Evolutionary conservation across 2,888 invertebrate species (phyloP).

Genomic region (Strigamia transsilvanica): DNA sequence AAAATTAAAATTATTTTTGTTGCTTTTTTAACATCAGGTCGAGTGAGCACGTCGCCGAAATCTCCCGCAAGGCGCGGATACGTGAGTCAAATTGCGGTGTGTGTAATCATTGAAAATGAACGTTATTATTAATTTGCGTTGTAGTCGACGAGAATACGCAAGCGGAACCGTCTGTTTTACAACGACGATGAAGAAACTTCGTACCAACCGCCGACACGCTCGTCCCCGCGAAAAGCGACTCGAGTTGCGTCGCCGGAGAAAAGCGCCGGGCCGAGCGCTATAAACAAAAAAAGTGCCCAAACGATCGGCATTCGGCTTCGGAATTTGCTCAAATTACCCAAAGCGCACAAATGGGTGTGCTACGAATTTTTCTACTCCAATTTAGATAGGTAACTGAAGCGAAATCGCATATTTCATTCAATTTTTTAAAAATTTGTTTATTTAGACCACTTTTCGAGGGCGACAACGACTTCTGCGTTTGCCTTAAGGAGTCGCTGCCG

Average conservation of each 20-base stretch:
- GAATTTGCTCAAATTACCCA: conserved; percentile 94
- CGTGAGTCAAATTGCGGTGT: conserved; percentile 19
- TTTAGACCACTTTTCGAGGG: conserved; percentile 87
- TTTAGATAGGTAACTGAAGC: conserved; percentile 77
- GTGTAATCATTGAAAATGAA: not conserved
- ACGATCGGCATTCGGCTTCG: conserved; percentile 86
- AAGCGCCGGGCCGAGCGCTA: conserved; percentile 62
- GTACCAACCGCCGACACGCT: conserved; percentile 67
- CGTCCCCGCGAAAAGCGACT: conserved; percentile 75
- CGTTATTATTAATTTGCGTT: conserved; percentile 54
- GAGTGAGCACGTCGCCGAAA: conserved; percentile 32
- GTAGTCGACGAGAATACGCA: conserved; percentile 82
- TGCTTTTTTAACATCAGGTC: conserved; percentile 58
- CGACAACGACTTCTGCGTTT: conserved; percentile 95
- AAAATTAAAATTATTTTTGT: not conserved
- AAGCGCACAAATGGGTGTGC: conserved; percentile 99
- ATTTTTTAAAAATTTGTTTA: conserved; percentile 51
- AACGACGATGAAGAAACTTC: conserved; percentile 74
- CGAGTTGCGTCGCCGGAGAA: conserved; percentile 68
- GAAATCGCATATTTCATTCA: not conserved
- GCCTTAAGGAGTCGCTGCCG: conserved; percentile 92
- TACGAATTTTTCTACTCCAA: conserved; percentile 99
- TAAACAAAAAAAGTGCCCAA: conserved; percentile 82
- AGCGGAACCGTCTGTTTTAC: conserved; percentile 86
- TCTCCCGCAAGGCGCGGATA: conserved; percentile 50